phyloP scores from a whole-genome alignment of 1,140 invertebrate species.

The Diabrotica undecimpunctata region DNA sequence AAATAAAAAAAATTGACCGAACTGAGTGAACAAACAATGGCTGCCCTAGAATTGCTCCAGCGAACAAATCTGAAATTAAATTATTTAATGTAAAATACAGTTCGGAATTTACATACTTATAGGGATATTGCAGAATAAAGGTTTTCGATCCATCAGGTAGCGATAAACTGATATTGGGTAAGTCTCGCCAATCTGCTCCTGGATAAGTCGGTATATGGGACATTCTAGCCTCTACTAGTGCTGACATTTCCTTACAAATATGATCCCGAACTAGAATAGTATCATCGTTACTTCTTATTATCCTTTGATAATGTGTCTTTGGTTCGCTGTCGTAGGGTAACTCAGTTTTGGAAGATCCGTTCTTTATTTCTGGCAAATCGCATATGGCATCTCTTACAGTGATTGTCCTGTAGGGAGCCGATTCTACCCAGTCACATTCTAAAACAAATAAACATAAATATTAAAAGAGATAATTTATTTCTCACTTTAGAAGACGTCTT shows the following conservation, averaged over 20 bases:
- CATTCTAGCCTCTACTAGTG: constrained; percentile 76
- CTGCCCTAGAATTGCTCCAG: no score
- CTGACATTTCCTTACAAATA: constrained; percentile 82
- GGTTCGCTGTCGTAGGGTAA: constrained; percentile 72
- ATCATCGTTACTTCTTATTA: constrained; percentile 55
- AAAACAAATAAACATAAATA: constrained; percentile 9
- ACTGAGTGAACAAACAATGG: no score
- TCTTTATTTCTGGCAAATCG: constrained; percentile 74
- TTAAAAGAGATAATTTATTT: no score
- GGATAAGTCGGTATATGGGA: constrained; percentile 67
- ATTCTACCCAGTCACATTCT: constrained; percentile 35
- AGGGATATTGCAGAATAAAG: constrained; percentile 57
- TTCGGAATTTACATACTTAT: constrained; percentile 26
- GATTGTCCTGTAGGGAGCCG: constrained; percentile 41
- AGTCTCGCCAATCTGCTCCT: constrained; percentile 83
- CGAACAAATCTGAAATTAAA: no score
- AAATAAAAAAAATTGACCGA: not conserved
- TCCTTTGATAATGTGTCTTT: constrained; percentile 72
- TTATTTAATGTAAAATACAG: no score
- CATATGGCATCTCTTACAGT: constrained; percentile 75
- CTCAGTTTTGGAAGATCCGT: constrained; percentile 67
- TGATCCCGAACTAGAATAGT: constrained; percentile 60
- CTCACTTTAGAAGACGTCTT: no score
- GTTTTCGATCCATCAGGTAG: constrained; percentile 66
- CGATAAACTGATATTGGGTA: constrained; percentile 73